Conservation (phyloP, 1,140 invertebrate species). For the Archegozetes longisetosus region DNA sequence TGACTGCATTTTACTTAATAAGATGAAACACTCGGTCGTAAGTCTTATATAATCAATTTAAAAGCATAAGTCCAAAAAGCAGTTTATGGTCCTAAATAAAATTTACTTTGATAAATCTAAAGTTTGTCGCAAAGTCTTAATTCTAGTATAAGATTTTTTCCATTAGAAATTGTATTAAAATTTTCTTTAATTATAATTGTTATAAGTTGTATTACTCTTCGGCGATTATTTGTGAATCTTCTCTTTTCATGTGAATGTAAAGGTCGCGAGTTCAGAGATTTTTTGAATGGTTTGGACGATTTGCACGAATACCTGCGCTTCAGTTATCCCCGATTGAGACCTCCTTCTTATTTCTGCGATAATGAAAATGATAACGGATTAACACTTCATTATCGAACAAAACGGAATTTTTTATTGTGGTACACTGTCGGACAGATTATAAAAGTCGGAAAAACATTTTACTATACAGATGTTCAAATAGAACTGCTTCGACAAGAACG, state of each 20-base stretch:
- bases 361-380: constrained; percentile 72
- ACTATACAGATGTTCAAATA: constrained; percentile 80
- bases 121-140: no score
- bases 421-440: constrained; percentile 92
- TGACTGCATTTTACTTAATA: no score
- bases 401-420: constrained; percentile 76
- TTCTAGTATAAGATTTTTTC: no score
- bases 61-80: no score
- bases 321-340: constrained; percentile 78
- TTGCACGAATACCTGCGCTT: constrained; percentile 93
- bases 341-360: constrained; percentile 91
- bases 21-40: no score
- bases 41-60: no score
- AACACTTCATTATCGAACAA: constrained; percentile 81
- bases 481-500: constrained; percentile 69
- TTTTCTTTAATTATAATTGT: no score
- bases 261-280: constrained; percentile 78
- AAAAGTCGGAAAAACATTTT: constrained; percentile 71
- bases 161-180: no score
- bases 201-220: no score
- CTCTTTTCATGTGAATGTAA: constrained; percentile 13
- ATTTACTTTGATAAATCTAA: no score
- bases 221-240: neutral
- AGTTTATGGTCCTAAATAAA: no score
- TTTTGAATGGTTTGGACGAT: constrained; percentile 89